Evolutionary conservation across 2,113 vertebrate species (phyloP), one percentile per base, ranked within the genome.

Genomic region (Saccopteryx leptura): DNA sequence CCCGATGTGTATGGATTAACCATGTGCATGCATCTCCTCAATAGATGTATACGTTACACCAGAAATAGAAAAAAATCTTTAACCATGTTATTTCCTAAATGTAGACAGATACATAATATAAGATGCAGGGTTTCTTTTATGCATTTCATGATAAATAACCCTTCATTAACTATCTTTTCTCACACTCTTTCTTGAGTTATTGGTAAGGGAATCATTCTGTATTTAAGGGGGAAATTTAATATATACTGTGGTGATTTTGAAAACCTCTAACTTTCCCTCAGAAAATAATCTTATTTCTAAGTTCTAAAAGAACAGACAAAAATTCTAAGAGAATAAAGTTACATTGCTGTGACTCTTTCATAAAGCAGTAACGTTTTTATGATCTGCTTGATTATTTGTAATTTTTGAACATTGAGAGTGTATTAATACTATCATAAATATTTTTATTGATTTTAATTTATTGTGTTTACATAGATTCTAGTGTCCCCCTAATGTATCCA

Each of bases 301-400:
- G 1, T 82, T 65, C 54, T 71, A 24, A 58, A 92, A 52, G 1
- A 65, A 75, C 13, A 76, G 48, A 31, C 10, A 33, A 80, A 75
- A 92, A 9, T 60, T 94, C 23, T 71, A 26, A 75, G 9, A 86
- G 8, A 95, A 88, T 50, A 52, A 78, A 93, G 9, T 33, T 71
- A 52, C 21, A 87, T 83, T 92, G 66, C 21, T 63, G 2, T 90
- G 3, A 50, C 69, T 69, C 23, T n/a, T 84, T 61, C 33, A 63
- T 23, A 52, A 69, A 71, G 17, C 1, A 68, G 7, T 9, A 7
- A 28, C 65, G 39, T 66, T 81, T n/a, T 65, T 76, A 71, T 69
- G 8, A 52, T 52, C 54, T 72, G 17, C 26, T 91, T 89, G 2
- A 71, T 5, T 9, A 69, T 71, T 61, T 90, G 3, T 84, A 50